Percentiles rank a stretch among this genome's conserved stretches.
These are phyloP conservation scores for Noctua fimbriata DNA, from an alignment of 2,888 invertebrate genomes.

Conservation along the genomic window DNA sequence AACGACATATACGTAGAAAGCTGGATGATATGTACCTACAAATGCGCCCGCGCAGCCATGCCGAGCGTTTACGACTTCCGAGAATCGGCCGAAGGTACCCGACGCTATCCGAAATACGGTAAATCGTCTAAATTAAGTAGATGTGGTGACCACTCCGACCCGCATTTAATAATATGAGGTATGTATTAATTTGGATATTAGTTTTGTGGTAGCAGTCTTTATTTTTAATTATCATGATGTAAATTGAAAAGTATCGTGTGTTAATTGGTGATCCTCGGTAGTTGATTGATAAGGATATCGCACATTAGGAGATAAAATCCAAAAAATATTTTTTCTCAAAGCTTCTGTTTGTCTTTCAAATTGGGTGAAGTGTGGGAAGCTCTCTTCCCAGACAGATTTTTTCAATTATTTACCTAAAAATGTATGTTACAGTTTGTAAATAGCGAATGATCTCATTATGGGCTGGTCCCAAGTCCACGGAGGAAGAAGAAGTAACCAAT, in stretches of 20 bases:
- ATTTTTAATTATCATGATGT: constrained; percentile 62
- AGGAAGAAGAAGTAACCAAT: background rate
- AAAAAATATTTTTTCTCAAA: constrained; percentile 3
- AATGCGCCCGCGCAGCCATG: constrained; percentile 73
- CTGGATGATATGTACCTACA: constrained; percentile 75
- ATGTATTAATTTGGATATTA: constrained; percentile 67
- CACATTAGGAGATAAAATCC: constrained; percentile 51
- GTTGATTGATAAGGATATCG: constrained; percentile 59
- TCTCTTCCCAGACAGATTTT: background rate
- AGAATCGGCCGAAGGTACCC: constrained; percentile 77
- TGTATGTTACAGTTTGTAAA: background rate
- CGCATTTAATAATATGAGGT: constrained; percentile 71
- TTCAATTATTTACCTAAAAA: background rate
- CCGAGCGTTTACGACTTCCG: constrained; percentile 82
- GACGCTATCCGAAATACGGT: constrained; percentile 81
- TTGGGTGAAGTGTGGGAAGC: background rate
- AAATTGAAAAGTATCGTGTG: constrained; percentile 61
- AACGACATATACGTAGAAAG: constrained; percentile 78
- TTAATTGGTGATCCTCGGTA: constrained; percentile 62
- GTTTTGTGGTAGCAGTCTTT: constrained; percentile 56
- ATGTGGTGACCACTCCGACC: constrained; percentile 74
- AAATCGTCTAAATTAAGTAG: constrained; percentile 85
- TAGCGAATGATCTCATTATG: background rate
- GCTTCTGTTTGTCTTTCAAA: constrained; percentile 40
- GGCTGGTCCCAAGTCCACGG: too few species aligned